Conservation (phyloP, 35 echinoderm and acorn worm species). For the Amphiura filiformis region DNA sequence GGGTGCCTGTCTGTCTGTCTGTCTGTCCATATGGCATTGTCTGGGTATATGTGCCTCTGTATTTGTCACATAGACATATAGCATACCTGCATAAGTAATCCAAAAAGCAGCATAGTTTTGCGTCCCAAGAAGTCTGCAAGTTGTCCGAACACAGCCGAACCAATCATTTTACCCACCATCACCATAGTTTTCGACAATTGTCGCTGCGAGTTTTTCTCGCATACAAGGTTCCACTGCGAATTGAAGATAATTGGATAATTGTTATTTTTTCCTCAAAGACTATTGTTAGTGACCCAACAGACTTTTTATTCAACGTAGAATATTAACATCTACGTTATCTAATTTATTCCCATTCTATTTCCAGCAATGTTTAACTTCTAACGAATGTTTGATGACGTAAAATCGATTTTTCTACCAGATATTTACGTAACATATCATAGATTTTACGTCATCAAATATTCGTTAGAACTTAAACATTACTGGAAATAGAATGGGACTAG, state of each 20-base stretch:
- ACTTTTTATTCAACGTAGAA: no score
- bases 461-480: no score
- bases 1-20: not conserved
- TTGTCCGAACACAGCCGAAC: conserved; percentile 30
- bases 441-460: no score
- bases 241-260: not conserved
- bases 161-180: conserved; percentile 27
- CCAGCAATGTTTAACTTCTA: no score
- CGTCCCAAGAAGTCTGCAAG: conserved; percentile 20
- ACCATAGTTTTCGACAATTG: conserved; percentile 26
- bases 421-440: no score
- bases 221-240: conserved; percentile 38
- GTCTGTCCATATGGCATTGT: not conserved
- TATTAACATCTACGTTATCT: no score
- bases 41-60: not conserved
- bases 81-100: not conserved
- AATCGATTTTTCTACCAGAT: no score
- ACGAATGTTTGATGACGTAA: no score
- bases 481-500: no score
- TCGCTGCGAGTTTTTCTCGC: conserved; percentile 15
- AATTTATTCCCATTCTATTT: no score
- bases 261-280: no score
- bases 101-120: not conserved
- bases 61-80: not conserved
- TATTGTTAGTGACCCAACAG: no score